A percentile compares a stretch with the other conserved stretches of the same genome.
These are phyloP conservation scores for Nylanderia fulva DNA, from an alignment of 1,140 invertebrate species.

Conservation along the genomic window DNA sequence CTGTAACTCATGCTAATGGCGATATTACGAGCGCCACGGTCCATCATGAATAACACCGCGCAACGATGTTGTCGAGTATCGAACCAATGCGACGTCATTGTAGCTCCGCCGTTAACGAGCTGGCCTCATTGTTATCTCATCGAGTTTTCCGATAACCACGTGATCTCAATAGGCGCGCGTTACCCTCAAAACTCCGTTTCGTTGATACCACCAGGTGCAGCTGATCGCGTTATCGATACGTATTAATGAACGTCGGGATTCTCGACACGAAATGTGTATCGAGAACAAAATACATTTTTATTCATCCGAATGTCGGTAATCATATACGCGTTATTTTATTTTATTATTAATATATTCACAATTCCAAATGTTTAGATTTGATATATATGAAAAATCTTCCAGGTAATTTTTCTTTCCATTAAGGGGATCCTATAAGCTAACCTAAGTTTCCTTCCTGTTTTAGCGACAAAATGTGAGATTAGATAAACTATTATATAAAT, in stretches of 20 bases:
- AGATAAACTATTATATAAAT: no score
- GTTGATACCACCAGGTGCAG: constrained; percentile 23
- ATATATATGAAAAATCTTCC: not conserved
- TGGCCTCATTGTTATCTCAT: constrained; percentile 77
- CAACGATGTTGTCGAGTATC: constrained; percentile 53
- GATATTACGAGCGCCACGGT: constrained; percentile 42
- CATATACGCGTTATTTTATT: not conserved
- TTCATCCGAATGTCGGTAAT: not conserved
- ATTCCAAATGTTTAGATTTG: not conserved
- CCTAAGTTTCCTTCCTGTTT: no score
- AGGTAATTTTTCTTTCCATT: no score
- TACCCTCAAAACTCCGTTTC: constrained; percentile 54
- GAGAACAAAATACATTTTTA: constrained; percentile 46
- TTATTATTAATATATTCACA: not conserved
- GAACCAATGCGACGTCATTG: constrained; percentile 68
- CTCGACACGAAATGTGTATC: not conserved
- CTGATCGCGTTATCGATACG: constrained; percentile 8
- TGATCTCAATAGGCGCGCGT: constrained; percentile 55
- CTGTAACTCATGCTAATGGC: constrained; percentile 50
- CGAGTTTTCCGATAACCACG: constrained; percentile 64
- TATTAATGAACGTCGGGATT: constrained; percentile 46
- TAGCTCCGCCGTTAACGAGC: constrained; percentile 80
- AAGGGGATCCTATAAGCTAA: no score
- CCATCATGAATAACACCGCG: constrained; percentile 56
- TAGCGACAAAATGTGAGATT: no score